A percentile compares a stretch with the other conserved stretches of the same genome.
These are phyloP conservation scores for Acanthosepion esculentum DNA, from an alignment of 2,888 invertebrate genomes.

Conservation along the genomic window DNA sequence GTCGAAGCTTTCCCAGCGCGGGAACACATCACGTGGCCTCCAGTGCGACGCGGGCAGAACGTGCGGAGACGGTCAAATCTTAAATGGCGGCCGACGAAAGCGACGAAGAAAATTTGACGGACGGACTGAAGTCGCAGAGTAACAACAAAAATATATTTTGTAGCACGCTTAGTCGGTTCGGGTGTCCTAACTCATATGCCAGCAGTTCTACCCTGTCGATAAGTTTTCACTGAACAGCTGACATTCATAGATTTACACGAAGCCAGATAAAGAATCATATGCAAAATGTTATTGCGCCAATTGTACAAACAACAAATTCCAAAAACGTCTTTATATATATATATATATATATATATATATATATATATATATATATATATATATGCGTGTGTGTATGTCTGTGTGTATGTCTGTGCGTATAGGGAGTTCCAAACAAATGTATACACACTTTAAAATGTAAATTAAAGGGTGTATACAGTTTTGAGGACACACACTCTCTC, in stretches of 20 bases:
- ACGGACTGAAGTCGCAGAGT: background rate
- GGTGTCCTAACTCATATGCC: background rate
- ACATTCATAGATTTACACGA: background rate
- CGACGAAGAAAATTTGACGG: background rate
- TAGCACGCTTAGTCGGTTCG: background rate
- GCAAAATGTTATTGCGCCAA: background rate
- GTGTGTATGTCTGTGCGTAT: too few species aligned
- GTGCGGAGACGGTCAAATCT: background rate
- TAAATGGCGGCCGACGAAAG: background rate
- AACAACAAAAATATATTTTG: background rate
- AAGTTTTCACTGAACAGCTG: too few species aligned
- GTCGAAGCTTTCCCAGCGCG: background rate
- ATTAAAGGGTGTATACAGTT: too few species aligned
- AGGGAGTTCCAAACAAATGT: too few species aligned
- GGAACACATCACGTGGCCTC: background rate
- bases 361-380: background rate
- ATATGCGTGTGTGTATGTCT: too few species aligned
- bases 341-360: background rate
- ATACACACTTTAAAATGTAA: too few species aligned
- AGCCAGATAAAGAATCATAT: too few species aligned
- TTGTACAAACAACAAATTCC: background rate
- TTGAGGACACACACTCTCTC: too few species aligned
- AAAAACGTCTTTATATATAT: background rate
- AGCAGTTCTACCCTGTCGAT: background rate
- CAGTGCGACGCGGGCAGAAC: background rate